Conservation (phyloP, 2,888 invertebrate species). For the Sacculina carcini region DNA sequence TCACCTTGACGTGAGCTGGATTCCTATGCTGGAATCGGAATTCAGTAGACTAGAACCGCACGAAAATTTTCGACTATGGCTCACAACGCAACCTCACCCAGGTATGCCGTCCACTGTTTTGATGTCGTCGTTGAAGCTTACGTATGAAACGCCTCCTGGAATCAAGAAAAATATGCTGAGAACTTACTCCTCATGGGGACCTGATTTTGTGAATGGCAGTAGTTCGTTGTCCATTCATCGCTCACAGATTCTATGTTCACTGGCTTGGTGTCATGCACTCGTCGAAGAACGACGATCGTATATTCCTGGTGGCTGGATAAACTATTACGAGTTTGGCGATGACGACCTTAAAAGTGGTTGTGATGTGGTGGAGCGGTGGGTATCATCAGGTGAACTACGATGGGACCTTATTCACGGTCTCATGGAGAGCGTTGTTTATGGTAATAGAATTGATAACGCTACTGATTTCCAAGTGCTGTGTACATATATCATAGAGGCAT, state of each 20-base stretch:
- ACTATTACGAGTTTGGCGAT: slow-evolving; percentile 62
- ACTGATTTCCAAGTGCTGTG: slow-evolving; percentile 40
- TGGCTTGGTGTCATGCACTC: slow-evolving; percentile 68
- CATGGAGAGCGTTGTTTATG: slow-evolving; percentile 51
- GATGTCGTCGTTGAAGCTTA: slow-evolving; percentile 47
- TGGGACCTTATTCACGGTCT: slow-evolving; percentile 54
- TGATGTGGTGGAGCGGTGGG: slow-evolving; percentile 30
- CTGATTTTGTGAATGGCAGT: slow-evolving; percentile 19
- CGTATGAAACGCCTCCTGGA: slow-evolving; percentile 59
- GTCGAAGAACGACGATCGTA: slow-evolving; percentile 64
- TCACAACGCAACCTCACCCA: slow-evolving; percentile 55
- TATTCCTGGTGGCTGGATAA: slow-evolving; percentile 77
- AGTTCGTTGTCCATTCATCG: slow-evolving; percentile 12
- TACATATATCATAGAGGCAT: slow-evolving; percentile 37
- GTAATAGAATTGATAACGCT: slow-evolving; percentile 52
- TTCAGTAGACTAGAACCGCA: slow-evolving; percentile 26
- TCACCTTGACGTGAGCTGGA: slow-evolving; percentile 43
- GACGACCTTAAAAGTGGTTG: slow-evolving; percentile 49
- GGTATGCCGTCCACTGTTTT: slow-evolving; percentile 45
- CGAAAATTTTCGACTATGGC: slow-evolving; percentile 46
- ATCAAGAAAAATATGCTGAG: slow-evolving; percentile 50
- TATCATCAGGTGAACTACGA: slow-evolving; percentile 18
- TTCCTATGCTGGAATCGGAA: slow-evolving; percentile 38
- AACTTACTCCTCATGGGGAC: slow-evolving; percentile 42
- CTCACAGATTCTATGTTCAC: slow-evolving; percentile 34